Evolutionary conservation across 2,113 vertebrate genomes (phyloP).

Genomic region (Syngnathus typhle): DNA sequence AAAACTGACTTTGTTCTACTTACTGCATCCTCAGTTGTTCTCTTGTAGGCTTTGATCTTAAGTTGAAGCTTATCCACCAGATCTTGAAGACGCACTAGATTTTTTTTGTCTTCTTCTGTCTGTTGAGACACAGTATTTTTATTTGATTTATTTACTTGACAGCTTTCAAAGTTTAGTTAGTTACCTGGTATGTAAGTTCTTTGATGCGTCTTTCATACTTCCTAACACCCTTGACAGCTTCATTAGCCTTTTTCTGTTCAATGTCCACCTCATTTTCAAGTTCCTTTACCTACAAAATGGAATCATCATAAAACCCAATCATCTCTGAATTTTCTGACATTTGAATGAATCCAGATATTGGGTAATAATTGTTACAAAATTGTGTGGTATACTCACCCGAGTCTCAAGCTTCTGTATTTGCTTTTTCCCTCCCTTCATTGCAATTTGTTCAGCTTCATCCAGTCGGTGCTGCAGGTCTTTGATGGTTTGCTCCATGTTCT

Average conservation of each 20-base stretch:
- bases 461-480: slow-evolving; percentile 76
- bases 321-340: neutral
- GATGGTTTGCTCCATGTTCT: slow-evolving; percentile 67
- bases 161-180: no score
- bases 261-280: slow-evolving; percentile 55
- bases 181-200: slow-evolving; percentile 61
- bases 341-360: no score
- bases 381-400: slow-evolving; percentile 48
- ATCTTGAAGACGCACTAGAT: slow-evolving; percentile 75
- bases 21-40: slow-evolving; percentile 70
- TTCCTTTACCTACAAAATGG: slow-evolving; percentile 57
- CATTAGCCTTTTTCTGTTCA: slow-evolving; percentile 54
- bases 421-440: slow-evolving; percentile 79
- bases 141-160: no score
- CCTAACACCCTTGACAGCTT: slow-evolving; percentile 52
- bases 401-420: slow-evolving; percentile 83
- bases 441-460: slow-evolving; percentile 81
- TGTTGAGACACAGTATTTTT: neutral
- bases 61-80: slow-evolving; percentile 73
- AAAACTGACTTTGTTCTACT: slow-evolving; percentile 19
- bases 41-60: slow-evolving; percentile 78
- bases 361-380: neutral
- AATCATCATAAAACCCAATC: slow-evolving; percentile 19
- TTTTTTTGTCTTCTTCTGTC: slow-evolving; percentile 77
- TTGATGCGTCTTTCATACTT: slow-evolving; percentile 64